Evolutionary conservation across 1,140 invertebrate genomes (phyloP).

Genomic region (Drosophila aff.): DNA sequence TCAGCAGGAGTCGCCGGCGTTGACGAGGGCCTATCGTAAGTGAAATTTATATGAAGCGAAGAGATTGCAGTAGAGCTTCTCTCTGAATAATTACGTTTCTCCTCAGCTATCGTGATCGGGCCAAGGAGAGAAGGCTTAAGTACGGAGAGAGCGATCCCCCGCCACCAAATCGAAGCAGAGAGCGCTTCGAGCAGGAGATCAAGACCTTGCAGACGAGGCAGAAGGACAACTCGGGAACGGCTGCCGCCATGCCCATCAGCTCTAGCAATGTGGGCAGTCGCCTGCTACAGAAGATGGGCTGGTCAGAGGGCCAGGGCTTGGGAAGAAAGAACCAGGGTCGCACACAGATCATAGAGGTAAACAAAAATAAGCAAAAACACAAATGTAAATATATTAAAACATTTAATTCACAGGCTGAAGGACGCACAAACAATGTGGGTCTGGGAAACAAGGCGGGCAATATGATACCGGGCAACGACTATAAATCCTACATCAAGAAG

Average conservation of each 20-base stretch:
- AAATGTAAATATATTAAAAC: too few species aligned
- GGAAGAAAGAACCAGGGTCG: conserved; percentile 97
- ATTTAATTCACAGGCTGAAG: conserved; percentile 60
- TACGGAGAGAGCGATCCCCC: conserved; percentile 94
- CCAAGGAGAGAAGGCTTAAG: conserved; percentile 97
- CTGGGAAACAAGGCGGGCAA: conserved; percentile 89
- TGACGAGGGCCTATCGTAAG: conserved; percentile 55
- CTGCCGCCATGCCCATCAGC: conserved; percentile 88
- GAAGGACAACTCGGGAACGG: conserved; percentile 69
- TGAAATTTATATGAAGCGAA: background rate
- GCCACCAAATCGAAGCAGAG: conserved; percentile 90
- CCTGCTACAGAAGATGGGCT: conserved; percentile 99
- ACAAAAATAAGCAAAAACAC: conserved; percentile 56
- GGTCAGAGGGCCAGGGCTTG: conserved; percentile 97
- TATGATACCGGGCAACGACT: conserved; percentile 91
- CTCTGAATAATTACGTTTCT: background rate
- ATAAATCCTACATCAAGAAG: conserved; percentile 95
- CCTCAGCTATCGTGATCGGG: conserved; percentile 94
- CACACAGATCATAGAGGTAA: conserved; percentile 94
- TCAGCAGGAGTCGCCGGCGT: conserved; percentile 8
- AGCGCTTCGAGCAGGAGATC: conserved; percentile 88
- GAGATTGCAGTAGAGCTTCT: background rate
- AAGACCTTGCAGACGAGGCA: conserved; percentile 70
- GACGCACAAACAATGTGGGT: conserved; percentile 88
- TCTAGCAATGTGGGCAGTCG: conserved; percentile 96